Conservation (phyloP, 2,113 vertebrate species). For the Strigops habroptila region DNA sequence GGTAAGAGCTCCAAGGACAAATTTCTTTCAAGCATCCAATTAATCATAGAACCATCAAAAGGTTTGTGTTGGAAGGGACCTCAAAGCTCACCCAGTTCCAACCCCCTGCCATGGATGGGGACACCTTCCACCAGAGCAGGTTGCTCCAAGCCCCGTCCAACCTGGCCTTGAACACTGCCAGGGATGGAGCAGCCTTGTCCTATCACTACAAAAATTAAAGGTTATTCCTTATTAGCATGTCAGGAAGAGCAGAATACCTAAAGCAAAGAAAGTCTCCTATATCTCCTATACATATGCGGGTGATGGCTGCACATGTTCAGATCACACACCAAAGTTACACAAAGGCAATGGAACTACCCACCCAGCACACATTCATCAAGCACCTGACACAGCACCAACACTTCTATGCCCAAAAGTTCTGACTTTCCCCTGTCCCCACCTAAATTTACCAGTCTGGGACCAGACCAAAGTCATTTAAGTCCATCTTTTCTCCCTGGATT, state of each 20-base stretch:
- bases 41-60: not conserved
- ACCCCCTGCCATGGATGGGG: not conserved
- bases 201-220: not conserved
- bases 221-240: not conserved
- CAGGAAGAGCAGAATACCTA: not conserved
- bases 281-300: rapidly evolving
- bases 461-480: not conserved
- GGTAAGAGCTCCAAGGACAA: not conserved
- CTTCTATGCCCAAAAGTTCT: not conserved
- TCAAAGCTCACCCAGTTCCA: not conserved
- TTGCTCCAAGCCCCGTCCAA: not conserved
- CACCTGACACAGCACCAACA: not conserved
- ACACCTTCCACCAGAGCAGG: not conserved
- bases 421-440: not conserved
- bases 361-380: not conserved
- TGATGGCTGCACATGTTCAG: not conserved
- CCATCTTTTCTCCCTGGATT: not conserved
- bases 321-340: not conserved
- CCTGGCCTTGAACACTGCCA: not conserved
- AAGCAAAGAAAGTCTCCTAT: not conserved
- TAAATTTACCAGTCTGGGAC: not conserved
- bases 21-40: not conserved
- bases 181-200: not conserved
- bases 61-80: not conserved
- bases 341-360: not conserved